phyloP scores from a whole-genome alignment of 2,888 invertebrate species.

The Eristalinus sepulchralis region DNA sequence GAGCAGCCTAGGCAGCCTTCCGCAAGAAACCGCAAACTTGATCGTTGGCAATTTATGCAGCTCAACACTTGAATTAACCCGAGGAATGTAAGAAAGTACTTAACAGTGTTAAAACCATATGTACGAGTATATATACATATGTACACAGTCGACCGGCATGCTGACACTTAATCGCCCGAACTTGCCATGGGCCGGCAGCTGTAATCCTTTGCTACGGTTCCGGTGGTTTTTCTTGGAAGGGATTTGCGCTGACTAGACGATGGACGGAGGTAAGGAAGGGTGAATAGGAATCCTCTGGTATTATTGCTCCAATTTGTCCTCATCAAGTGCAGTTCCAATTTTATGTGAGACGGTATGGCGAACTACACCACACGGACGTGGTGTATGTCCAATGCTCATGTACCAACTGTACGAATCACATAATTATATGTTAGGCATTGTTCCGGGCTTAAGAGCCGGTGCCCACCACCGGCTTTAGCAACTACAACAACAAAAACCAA shows the following conservation, averaged over 20 bases:
- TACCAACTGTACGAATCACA: constrained; percentile 60
- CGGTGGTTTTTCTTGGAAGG: constrained; percentile 26
- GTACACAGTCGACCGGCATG: constrained; percentile 1
- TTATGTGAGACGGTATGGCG: constrained; percentile 8
- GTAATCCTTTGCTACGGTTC: constrained; percentile 36
- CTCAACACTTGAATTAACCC: constrained; percentile 61
- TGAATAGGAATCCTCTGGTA: constrained; percentile 30
- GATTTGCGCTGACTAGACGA: constrained; percentile 1
- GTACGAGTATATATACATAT: constrained; percentile 23
- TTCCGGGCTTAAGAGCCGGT: constrained; percentile 57
- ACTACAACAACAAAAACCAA: constrained; percentile 47
- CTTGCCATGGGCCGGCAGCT: constrained; percentile 37
- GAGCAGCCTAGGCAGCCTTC: constrained; percentile 32
- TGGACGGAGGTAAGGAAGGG: not conserved
- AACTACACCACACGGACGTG: constrained; percentile 7
- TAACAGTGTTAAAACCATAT: constrained; percentile 54
- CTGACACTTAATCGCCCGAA: constrained; percentile 50
- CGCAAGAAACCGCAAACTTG: constrained; percentile 54
- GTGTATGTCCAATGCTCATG: constrained; percentile 54
- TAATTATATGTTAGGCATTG: constrained; percentile 66
- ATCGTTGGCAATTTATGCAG: constrained; percentile 57
- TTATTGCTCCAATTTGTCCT: constrained; percentile 68
- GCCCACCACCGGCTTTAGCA: constrained; percentile 38
- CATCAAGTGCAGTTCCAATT: constrained; percentile 63
- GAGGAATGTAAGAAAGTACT: constrained; percentile 49